phyloP scores from a whole-genome alignment of 2,888 invertebrate genomes.

The Drosophila picticornis region DNA sequence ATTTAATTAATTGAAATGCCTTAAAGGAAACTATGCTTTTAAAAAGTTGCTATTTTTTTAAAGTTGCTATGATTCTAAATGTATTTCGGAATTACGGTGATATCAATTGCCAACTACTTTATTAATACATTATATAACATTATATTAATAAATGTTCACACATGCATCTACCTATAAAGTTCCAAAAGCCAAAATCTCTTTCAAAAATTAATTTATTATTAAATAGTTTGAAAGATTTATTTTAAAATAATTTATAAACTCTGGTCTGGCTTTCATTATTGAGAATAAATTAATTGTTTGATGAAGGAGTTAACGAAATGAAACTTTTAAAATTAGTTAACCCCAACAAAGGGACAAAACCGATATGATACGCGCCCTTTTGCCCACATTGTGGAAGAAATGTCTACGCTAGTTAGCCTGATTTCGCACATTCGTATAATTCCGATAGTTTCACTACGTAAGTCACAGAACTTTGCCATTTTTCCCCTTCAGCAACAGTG shows the following conservation, averaged over 20 bases:
- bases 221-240: neutral
- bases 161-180: neutral
- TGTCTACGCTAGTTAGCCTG: constrained; percentile 31
- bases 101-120: neutral
- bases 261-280: neutral
- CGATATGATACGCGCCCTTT: neutral
- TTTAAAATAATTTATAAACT: neutral
- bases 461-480: constrained; percentile 59
- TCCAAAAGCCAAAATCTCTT: too few species aligned
- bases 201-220: neutral
- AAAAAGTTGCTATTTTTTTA: too few species aligned
- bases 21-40: neutral
- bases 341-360: neutral
- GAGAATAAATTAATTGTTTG: neutral
- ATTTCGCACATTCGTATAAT: constrained; percentile 32
- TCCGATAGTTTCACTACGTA: constrained; percentile 51
- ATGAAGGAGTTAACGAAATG: neutral
- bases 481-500: constrained; percentile 42
- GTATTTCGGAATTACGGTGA: neutral
- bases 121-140: neutral
- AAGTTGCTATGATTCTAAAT: neutral
- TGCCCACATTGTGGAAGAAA: constrained; percentile 10
- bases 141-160: neutral
- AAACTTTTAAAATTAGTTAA: neutral
- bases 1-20: neutral